Evolutionary conservation across 2,113 vertebrate species (phyloP).

Genomic region (Phalacrocorax aristotelis): DNA sequence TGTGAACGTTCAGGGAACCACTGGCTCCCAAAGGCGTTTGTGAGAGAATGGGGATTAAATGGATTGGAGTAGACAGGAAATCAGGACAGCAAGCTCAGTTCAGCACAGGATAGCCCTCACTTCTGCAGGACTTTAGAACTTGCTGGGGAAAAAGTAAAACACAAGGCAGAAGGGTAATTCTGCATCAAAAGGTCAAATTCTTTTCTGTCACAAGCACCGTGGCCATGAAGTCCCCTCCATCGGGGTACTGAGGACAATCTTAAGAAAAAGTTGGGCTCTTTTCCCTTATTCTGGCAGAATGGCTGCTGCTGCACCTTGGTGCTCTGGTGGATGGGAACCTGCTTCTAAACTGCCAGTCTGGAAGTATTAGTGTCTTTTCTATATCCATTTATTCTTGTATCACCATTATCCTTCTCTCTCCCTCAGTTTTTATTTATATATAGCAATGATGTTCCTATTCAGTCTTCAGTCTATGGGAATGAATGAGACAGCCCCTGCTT

Average conservation of each 20-base stretch:
- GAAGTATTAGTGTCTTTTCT: neutral
- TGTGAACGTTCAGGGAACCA: neutral
- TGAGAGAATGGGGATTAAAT: neutral
- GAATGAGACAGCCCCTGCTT: neutral
- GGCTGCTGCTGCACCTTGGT: neutral
- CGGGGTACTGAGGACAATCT: fast-evolving
- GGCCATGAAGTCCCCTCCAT: neutral
- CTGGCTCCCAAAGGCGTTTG: neutral
- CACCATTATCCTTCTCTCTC: neutral
- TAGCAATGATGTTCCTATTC: neutral
- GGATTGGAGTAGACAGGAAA: neutral
- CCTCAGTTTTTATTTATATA: neutral
- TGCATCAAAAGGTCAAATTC: neutral
- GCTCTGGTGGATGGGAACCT: neutral
- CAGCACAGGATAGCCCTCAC: neutral
- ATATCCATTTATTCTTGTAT: neutral
- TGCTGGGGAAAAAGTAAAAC: neutral
- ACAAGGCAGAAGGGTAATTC: neutral
- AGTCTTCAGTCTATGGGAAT: neutral
- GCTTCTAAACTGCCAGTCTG: neutral
- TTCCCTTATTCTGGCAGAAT: neutral
- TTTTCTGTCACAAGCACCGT: neutral
- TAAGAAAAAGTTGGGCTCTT: neutral
- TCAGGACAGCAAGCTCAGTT: neutral
- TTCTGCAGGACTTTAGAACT: neutral